Conservation (phyloP, 2,113 vertebrate species). For the Cygnus buccinator region DNA sequence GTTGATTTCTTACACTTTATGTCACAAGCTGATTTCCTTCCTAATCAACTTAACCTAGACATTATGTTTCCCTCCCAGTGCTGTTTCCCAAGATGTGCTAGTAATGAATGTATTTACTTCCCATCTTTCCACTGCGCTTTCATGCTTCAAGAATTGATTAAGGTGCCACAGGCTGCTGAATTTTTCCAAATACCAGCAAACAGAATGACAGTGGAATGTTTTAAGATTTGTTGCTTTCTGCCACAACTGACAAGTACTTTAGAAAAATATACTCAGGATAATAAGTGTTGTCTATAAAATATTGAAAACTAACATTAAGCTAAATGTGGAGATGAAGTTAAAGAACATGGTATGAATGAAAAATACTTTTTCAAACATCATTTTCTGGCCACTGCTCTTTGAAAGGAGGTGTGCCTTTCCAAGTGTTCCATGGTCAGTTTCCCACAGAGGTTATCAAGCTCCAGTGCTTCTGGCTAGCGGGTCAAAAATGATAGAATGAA, state of each 20-base stretch:
- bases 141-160: constrained; percentile 3
- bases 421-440: background rate
- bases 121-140: background rate
- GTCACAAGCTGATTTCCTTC: background rate
- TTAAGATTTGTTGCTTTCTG: background rate
- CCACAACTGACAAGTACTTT: background rate
- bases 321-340: background rate
- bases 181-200: background rate
- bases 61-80: background rate
- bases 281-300: background rate
- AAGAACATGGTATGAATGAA: background rate
- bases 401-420: background rate
- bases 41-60: background rate
- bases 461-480: background rate
- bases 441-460: constrained; percentile 31
- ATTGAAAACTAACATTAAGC: background rate
- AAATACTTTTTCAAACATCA: background rate
- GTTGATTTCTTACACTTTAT: background rate
- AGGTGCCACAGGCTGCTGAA: background rate
- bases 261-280: background rate
- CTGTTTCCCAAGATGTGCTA: background rate
- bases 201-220: background rate
- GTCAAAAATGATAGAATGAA: background rate
- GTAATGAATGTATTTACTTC: background rate
- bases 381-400: background rate